Evolutionary conservation across 2,113 vertebrate species (phyloP).

Genomic region (Embiotoca jacksoni): DNA sequence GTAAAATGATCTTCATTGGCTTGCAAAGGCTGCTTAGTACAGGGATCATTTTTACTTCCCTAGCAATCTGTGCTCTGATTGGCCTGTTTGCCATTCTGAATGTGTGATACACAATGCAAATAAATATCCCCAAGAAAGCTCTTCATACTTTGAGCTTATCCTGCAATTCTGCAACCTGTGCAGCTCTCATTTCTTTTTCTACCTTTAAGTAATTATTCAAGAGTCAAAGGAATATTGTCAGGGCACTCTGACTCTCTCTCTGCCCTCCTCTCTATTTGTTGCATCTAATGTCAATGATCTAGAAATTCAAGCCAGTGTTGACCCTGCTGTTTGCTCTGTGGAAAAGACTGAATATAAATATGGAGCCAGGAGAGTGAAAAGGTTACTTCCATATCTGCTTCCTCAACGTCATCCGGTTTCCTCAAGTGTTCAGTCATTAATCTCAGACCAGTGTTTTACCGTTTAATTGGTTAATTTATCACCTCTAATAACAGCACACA

Average conservation of each 20-base stretch:
- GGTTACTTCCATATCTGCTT: slow-evolving; percentile 15
- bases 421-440: slow-evolving; percentile 24
- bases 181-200: neutral
- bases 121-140: neutral
- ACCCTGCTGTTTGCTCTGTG: neutral
- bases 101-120: slow-evolving; percentile 4
- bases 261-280: neutral
- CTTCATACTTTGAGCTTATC: neutral
- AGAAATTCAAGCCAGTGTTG: neutral
- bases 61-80: slow-evolving; percentile 37
- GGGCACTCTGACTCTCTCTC: neutral
- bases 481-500: neutral
- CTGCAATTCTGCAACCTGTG: too few relatives aligned
- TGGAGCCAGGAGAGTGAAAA: neutral
- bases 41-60: slow-evolving; percentile 52
- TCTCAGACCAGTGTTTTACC: neutral
- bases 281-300: neutral
- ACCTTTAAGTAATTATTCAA: neutral
- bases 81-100: slow-evolving; percentile 6
- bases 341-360: neutral
- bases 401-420: neutral
- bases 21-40: slow-evolving; percentile 24
- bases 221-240: neutral
- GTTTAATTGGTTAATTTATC: slow-evolving; percentile 33
- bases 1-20: slow-evolving; percentile 69